Evolutionary conservation across 2,888 invertebrate genomes (phyloP).

Genomic region (Charanyca ferruginea): DNA sequence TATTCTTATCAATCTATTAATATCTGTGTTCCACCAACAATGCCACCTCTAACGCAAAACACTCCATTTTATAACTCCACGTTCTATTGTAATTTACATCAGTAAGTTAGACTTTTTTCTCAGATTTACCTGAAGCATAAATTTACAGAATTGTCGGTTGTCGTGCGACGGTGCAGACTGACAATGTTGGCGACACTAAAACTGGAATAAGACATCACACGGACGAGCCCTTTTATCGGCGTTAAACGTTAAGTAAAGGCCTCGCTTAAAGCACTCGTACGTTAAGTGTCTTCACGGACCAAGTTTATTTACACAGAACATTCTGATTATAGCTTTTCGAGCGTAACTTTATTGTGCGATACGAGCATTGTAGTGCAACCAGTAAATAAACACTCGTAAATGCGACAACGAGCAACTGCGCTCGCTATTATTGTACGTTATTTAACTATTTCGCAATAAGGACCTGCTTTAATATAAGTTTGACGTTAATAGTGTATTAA

Average conservation of each 20-base stretch:
- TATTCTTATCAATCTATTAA: too few species aligned
- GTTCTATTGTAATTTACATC: conserved; percentile 62
- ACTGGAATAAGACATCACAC: conserved; percentile 75
- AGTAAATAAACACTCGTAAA: conserved; percentile 69
- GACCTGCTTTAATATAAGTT: conserved; percentile 64
- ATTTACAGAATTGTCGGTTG: conserved; percentile 76
- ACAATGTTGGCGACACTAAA: conserved; percentile 79
- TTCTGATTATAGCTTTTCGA: conserved; percentile 72
- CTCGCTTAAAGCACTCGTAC: conserved; percentile 60
- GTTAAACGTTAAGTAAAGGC: conserved; percentile 70
- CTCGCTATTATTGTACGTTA: conserved; percentile 60
- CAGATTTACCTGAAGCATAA: conserved; percentile 72
- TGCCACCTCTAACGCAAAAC: conserved; percentile 1
- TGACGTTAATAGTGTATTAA: conserved; percentile 59
- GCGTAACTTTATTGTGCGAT: conserved; percentile 70
- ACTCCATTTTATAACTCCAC: conserved; percentile 52
- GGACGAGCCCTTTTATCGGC: conserved; percentile 69
- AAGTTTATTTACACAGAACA: conserved; percentile 70
- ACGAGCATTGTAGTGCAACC: conserved; percentile 63
- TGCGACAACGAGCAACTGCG: conserved; percentile 54
- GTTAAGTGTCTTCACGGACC: conserved; percentile 70
- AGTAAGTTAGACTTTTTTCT: conserved; percentile 58
- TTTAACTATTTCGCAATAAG: conserved; percentile 63
- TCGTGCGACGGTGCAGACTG: conserved; percentile 60
- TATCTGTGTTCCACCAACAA: background rate